Percentiles rank a stretch among this genome's conserved stretches.
Conservation (phyloP, 2,888 invertebrate genomes). For the Pecten maximus region DNA sequence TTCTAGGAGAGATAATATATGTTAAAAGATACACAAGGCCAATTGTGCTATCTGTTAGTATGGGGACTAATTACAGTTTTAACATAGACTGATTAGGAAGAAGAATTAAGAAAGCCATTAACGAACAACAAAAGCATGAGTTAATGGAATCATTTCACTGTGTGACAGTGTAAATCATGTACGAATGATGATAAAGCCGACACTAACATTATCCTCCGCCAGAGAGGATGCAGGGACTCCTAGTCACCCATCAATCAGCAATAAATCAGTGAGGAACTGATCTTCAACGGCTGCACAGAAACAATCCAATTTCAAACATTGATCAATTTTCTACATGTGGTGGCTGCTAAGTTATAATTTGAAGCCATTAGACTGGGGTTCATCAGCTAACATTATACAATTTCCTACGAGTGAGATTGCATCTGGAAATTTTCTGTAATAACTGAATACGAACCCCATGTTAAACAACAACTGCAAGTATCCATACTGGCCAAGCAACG, state of each 20-base stretch:
- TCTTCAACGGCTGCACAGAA: neutral
- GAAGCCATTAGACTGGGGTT: neutral
- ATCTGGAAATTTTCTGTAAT: neutral
- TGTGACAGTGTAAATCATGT: neutral
- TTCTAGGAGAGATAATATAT: too few relatives aligned
- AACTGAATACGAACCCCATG: neutral
- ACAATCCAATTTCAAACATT: conserved; percentile 22
- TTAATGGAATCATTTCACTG: neutral
- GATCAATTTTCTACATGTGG: conserved; percentile 5
- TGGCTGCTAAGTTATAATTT: conserved; percentile 27
- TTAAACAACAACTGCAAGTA: neutral
- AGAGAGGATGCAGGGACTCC: neutral
- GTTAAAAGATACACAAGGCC: too few relatives aligned
- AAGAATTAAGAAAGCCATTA: neutral
- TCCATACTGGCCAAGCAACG: neutral
- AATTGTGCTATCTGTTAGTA: too few relatives aligned
- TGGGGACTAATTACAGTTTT: too few relatives aligned
- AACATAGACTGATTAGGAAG: neutral
- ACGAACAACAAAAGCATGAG: neutral
- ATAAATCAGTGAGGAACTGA: neutral
- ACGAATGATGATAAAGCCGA: neutral
- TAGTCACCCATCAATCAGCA: neutral
- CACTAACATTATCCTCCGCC: neutral
- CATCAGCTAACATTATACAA: neutral
- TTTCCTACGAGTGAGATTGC: neutral